Evolutionary conservation across 2,888 invertebrate species (phyloP), one percentile per base, ranked within the genome.

Genomic region (Drosophila monieri): DNA sequence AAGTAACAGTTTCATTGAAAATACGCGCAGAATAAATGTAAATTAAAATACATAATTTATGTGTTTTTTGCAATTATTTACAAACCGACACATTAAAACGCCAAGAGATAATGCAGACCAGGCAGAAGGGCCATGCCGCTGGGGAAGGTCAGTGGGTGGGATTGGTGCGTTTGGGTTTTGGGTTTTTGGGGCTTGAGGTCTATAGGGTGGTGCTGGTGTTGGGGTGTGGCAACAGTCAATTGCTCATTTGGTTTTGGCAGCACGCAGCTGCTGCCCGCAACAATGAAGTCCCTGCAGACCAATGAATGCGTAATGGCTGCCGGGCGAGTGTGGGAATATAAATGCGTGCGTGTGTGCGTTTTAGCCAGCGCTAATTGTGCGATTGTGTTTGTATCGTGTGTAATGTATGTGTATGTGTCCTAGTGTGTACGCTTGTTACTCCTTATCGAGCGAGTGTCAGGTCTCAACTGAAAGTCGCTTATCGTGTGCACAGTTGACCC

Each of bases 21-120:
- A 73, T 59, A 65, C 69, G 83, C 72, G 71, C 66, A 76, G 75
- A 88, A 76, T 88, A 88, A 85, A 85, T 89, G 89, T 85, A 85
- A 89, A 85, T 85, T 85, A 85, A 85, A 89, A 85, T 78, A 68
- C 80, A 85, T 85, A 88, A 85, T 85, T 85, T 85, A 89, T 85
- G 86, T 71, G 77, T 73, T 68, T 75, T 69, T 74, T 79, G 89
- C 75, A 78, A 88, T 85, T 85, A 85, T 85, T 85, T 89, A 88
- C 88, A 88, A 88, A 85, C 76, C 81, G 88, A 88, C 88, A 81
- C 74, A 88, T 84, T 87, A 87, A 88, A 88, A 88, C 64, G 75
- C 73, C 55, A 77, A 76, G 54, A 88, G 84, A 85, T 85, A 89
- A 89, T 85, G 77, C 59, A 39, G 47, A 51, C 14, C 23, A 35